Evolutionary conservation across 2,797 vertebrate species (phyloP).

Genomic region (Harpagifer antarcticus): DNA sequence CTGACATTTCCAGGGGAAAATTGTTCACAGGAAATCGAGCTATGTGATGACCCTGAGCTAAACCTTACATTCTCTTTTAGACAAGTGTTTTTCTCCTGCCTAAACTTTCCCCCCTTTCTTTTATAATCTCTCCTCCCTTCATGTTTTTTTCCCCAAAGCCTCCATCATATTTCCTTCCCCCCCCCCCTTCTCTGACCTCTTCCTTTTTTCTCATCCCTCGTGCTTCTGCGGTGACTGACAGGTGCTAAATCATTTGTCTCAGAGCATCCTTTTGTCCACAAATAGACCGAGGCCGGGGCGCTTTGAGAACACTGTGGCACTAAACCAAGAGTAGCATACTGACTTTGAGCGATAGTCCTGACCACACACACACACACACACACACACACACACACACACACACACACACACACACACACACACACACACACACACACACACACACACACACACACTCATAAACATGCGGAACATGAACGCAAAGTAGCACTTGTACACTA

Average conservation of each 20-base stretch:
- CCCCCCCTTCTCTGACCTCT: conserved; percentile 59
- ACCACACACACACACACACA: conserved; percentile 15
- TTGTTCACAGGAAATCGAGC: conserved; percentile 69
- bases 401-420: conserved; percentile 17
- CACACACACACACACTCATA: conserved; percentile 27
- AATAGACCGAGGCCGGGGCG: conserved; percentile 74
- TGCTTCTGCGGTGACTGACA: conserved; percentile 78
- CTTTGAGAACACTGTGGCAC: conserved; percentile 55
- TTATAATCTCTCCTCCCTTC: conserved; percentile 20
- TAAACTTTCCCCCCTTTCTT: conserved; percentile 29
- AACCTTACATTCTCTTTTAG: conserved; percentile 54
- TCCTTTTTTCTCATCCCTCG: conserved; percentile 68
- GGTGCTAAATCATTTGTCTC: conserved; percentile 82
- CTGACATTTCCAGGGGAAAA: conserved; percentile 73
- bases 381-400: conserved; percentile 17
- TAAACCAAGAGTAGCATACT: conserved; percentile 68
- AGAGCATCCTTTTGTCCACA: conserved; percentile 75
- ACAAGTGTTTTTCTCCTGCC: conserved; percentile 8
- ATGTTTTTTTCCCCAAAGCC: conserved; percentile 49
- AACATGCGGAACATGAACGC: conserved; percentile 63
- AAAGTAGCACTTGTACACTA: conserved; percentile 60
- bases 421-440: conserved; percentile 18
- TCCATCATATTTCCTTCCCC: conserved; percentile 54
- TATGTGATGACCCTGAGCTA: conserved; percentile 71
- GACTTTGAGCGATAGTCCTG: conserved; percentile 71